These are phyloP conservation scores for Emys orbicularis DNA, from an alignment of 2,797 vertebrate species.

Conservation along the genomic window DNA sequence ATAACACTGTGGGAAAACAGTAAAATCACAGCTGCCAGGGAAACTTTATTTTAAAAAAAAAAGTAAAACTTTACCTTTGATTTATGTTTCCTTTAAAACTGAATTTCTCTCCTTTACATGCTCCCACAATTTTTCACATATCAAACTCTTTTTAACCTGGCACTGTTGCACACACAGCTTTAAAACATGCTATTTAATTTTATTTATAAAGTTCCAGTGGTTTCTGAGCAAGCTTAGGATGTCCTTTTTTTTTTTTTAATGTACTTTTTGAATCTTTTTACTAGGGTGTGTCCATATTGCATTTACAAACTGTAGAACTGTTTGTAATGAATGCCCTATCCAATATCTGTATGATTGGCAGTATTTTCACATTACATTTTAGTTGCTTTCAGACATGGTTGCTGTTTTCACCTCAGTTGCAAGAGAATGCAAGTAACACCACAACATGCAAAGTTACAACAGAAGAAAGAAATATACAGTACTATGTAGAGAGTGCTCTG, in stretches of 20 bases:
- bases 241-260: background rate
- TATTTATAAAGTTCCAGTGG: background rate
- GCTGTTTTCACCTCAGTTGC: background rate
- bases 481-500: background rate
- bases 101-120: background rate
- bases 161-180: fast-evolving
- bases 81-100: background rate
- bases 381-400: background rate
- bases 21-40: conserved; percentile 24
- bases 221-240: background rate
- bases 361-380: conserved; percentile 32
- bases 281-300: background rate
- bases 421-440: background rate
- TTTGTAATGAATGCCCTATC: conserved; percentile 12
- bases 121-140: background rate
- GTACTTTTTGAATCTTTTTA: background rate
- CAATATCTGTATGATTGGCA: background rate
- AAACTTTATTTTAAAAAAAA: background rate
- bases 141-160: background rate
- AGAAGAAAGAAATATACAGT: background rate
- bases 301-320: conserved; percentile 40
- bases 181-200: background rate
- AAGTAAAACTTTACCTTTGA: background rate
- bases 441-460: background rate
- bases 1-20: background rate